phyloP scores from a whole-genome alignment of 2,113 vertebrate species.

The Hyla sarda region DNA sequence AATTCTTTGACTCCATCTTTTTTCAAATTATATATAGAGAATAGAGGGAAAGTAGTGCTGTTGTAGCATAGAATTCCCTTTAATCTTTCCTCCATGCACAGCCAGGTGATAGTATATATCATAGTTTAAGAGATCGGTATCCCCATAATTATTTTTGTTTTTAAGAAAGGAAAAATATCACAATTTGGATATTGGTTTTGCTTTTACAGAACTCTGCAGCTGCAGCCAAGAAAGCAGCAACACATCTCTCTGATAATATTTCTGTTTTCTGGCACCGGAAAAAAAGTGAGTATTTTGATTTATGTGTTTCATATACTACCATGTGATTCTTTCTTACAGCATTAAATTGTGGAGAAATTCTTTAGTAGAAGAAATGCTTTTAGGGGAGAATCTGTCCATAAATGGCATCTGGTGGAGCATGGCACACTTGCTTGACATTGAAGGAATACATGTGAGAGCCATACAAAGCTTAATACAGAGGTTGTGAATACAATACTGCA shows the following conservation, averaged over 20 bases:
- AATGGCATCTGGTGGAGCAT: background rate
- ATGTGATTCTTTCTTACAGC: background rate
- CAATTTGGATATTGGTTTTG: background rate
- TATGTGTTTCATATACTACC: background rate
- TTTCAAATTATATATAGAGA: too few relatives aligned
- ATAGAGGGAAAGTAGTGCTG: too few relatives aligned
- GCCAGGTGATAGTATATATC: too few relatives aligned
- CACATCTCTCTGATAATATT: conserved; percentile 81
- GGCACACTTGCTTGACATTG: background rate
- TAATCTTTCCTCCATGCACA: too few relatives aligned
- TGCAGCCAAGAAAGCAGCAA: conserved; percentile 87
- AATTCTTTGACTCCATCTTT: too few relatives aligned
- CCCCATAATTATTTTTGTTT: background rate
- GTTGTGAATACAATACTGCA: too few relatives aligned
- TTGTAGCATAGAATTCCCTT: too few relatives aligned
- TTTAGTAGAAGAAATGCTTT: background rate
- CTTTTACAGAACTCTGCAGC: conserved; percentile 81
- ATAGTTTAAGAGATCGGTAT: too few relatives aligned
- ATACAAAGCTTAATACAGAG: background rate
- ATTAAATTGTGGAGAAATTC: background rate
- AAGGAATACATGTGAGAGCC: background rate
- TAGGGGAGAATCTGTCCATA: background rate
- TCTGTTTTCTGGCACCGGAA: conserved; percentile 88
- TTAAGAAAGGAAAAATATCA: background rate
- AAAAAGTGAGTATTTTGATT: conserved; percentile 78